Conservation (phyloP, 2,797 vertebrate species). For the Neosilurus hyrtlii region DNA sequence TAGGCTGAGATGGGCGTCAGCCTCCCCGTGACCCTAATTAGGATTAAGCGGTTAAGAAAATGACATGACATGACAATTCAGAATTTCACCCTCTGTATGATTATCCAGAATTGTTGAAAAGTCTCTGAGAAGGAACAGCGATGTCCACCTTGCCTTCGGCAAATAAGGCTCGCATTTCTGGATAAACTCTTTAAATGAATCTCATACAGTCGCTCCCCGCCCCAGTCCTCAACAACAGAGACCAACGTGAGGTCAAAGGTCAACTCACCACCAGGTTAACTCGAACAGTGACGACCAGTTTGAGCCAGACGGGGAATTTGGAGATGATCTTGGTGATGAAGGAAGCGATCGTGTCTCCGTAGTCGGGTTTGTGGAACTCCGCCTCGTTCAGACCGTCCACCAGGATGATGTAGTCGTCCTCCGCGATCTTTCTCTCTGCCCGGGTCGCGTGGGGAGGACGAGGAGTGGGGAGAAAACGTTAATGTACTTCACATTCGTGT, state of each 20-base stretch:
- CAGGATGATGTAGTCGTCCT: slow-evolving; percentile 93
- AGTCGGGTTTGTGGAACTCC: slow-evolving; percentile 98
- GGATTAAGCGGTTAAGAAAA: too few relatives aligned
- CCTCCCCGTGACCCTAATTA: too few relatives aligned
- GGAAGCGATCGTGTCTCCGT: slow-evolving; percentile 93
- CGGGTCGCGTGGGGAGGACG: not conserved
- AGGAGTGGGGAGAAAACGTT: not conserved
- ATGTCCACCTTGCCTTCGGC: too few relatives aligned
- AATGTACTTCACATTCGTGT: not conserved
- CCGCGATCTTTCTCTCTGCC: slow-evolving; percentile 88
- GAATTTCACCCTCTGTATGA: too few relatives aligned
- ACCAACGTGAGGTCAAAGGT: not conserved
- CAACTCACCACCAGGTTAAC: slow-evolving; percentile 88
- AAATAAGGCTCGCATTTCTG: too few relatives aligned
- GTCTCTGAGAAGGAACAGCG: too few relatives aligned
- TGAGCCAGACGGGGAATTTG: slow-evolving; percentile 92
- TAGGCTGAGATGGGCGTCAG: too few relatives aligned
- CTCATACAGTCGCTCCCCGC: too few relatives aligned
- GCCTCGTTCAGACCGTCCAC: slow-evolving; percentile 97
- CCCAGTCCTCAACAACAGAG: not conserved
- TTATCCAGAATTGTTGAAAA: too few relatives aligned
- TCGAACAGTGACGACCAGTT: slow-evolving; percentile 91
- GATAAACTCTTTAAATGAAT: too few relatives aligned
- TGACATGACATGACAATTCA: too few relatives aligned
- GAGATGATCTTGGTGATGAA: slow-evolving; percentile 89